These are phyloP conservation scores for Loris lydekkerianus DNA, from an alignment of 2,797 vertebrate genomes.

Conservation along the genomic window DNA sequence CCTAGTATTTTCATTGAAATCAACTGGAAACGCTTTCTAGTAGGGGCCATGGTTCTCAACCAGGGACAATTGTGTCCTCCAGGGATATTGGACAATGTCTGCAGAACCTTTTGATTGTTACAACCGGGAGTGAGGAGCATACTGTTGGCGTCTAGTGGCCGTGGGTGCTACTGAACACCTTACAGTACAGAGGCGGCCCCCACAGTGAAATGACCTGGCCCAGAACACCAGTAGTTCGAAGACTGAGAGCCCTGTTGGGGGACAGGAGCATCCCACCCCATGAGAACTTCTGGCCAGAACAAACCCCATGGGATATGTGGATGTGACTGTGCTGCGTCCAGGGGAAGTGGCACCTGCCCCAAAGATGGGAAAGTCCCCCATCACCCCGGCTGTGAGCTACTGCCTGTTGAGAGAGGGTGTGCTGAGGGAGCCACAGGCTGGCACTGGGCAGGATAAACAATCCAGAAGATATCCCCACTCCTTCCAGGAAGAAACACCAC, in stretches of 20 bases:
- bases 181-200: no score
- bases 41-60: background rate
- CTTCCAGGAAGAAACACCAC: constrained; percentile 50
- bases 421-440: background rate
- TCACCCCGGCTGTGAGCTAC: background rate
- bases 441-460: background rate
- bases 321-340: accelerated
- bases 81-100: background rate
- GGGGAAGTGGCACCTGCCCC: accelerated
- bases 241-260: background rate
- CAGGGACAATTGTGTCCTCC: background rate
- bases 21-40: background rate
- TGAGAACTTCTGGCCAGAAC: background rate
- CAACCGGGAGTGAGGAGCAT: background rate
- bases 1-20: background rate
- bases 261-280: background rate
- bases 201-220: background rate
- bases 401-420: background rate
- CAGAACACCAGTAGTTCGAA: background rate
- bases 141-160: background rate
- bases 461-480: background rate
- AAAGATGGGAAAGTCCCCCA: background rate
- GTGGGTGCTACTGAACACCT: background rate
- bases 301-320: background rate
- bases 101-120: background rate